Conservation (phyloP, 2,888 invertebrate species). For the Plebejus argus region DNA sequence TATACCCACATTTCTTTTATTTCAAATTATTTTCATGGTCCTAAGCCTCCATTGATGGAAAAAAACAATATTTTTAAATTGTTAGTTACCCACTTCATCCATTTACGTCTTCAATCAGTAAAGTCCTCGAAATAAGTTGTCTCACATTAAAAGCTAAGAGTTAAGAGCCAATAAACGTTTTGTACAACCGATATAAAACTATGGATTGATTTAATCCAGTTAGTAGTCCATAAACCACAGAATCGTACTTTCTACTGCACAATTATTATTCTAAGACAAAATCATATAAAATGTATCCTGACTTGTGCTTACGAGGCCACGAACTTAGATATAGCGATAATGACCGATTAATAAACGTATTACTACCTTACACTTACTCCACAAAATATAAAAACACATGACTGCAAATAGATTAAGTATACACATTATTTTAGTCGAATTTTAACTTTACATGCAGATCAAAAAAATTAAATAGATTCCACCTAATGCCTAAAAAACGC, state of each 20-base stretch:
- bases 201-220: neutral
- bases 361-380: no score
- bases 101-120: neutral
- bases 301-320: neutral
- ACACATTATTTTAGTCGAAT: no score
- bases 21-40: no score
- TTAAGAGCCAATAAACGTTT: neutral
- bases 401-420: no score
- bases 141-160: neutral
- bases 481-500: neutral
- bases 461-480: no score
- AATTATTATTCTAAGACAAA: neutral
- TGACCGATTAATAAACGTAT: no score
- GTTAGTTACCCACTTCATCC: no score
- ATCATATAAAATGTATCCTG: neutral
- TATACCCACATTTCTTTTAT: no score
- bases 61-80: no score
- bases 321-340: neutral
- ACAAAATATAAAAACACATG: no score
- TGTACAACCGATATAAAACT: constrained; percentile 7
- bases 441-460: no score
- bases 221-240: neutral
- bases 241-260: constrained; percentile 2
- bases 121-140: neutral
- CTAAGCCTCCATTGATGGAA: no score